Evolutionary conservation across 2,888 invertebrate species (phyloP), one percentile per base, ranked within the genome.

Genomic region (Chloroclystis v-ata): DNA sequence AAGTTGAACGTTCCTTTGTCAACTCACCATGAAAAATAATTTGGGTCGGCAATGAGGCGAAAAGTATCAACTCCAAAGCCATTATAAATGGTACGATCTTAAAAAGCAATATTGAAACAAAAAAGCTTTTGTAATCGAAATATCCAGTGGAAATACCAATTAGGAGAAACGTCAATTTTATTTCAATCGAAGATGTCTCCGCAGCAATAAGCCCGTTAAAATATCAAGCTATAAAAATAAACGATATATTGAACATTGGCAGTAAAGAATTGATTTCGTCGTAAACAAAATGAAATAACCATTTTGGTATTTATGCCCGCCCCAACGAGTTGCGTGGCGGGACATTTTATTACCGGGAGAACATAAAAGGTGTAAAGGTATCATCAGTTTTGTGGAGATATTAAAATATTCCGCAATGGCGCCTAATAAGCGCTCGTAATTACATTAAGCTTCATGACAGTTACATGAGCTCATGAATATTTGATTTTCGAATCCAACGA

Each of bases 371-470:
- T 65, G 68, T 67, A 63, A 65, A 65, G 59, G 56, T 61, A 62
- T 64, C 50, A 55, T 64, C 51, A 54, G 57, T 58, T 54, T 56
- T 53, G 52, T 54, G 46, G 56, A 60, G 57, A 69, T 70, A 72
- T 73, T 72, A 75, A 46, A 72, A 52, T 56, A 54, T 68, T 63
- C 65, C 44, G 60, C 62, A 74, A 78, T 75, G 67, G 55, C 73
- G 64, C 57, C 65, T 75, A 74, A 75, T 77, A 75, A 75, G 72
- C 63, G 58, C 57, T 56, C 52, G 67, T 79, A 75, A 81, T 80
- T 72, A 75, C 24, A 29, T 39, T 37, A 13, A 37, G 46, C 42
- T 43, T 43, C 52, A 58, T 30, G 33, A 28, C 26, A 39, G 32
- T 39, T 33, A 39, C 43, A 38, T 46, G 13, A 7, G 28, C 25